Conservation (phyloP, 2,113 vertebrate species). For the Lanius ludovicianus region DNA sequence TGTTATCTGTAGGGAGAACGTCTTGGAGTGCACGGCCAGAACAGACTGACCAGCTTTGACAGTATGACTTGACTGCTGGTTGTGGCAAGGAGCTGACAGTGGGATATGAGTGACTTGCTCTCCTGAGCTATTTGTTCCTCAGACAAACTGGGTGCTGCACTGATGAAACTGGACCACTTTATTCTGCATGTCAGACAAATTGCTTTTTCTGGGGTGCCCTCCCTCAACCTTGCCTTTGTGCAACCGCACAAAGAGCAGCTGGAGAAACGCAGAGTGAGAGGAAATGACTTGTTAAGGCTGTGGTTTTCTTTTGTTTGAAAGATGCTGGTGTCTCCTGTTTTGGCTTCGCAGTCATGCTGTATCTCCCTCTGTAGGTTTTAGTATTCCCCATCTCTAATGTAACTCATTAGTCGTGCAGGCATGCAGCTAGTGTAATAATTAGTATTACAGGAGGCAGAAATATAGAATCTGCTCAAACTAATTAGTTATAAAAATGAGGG, state of each 20-base stretch:
- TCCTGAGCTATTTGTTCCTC: background rate
- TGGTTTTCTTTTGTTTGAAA: background rate
- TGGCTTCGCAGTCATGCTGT: background rate
- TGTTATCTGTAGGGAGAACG: background rate
- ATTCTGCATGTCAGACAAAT: background rate
- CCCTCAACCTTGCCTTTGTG: background rate
- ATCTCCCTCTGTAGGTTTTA: slow-evolving; percentile 53
- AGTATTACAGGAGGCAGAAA: slow-evolving; percentile 46
- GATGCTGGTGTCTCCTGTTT: background rate
- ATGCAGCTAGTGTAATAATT: slow-evolving; percentile 61
- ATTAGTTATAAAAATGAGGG: slow-evolving; percentile 45
- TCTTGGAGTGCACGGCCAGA: background rate
- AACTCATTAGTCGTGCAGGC: slow-evolving; percentile 61
- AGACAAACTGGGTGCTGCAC: background rate
- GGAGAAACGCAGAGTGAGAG: background rate
- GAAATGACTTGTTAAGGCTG: background rate
- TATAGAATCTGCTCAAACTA: slow-evolving; percentile 47
- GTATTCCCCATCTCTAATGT: slow-evolving; percentile 26
- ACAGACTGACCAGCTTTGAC: background rate
- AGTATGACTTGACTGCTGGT: background rate
- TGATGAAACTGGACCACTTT: background rate
- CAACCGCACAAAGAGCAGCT: background rate
- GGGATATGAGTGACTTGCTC: background rate
- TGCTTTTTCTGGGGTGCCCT: background rate
- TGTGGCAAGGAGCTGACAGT: background rate